A percentile compares a stretch with the other conserved stretches of the same genome.
These are phyloP conservation scores for Ranitomeya variabilis DNA, from an alignment of 2,113 vertebrate species.

Conservation along the genomic window DNA sequence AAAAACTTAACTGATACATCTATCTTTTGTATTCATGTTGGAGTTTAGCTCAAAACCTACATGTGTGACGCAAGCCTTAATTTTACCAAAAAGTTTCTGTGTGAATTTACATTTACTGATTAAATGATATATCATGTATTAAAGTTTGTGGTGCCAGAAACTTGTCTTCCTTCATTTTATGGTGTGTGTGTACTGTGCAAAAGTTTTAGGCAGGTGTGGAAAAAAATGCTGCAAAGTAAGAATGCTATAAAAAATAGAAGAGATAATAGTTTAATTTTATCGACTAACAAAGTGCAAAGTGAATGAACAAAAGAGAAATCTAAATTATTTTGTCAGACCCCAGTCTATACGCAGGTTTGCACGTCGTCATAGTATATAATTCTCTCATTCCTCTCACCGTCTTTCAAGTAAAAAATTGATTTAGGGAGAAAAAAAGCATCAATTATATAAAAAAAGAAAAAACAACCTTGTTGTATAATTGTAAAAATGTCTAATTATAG, in stretches of 20 bases:
- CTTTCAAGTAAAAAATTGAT: not conserved
- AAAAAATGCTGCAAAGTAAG: no score
- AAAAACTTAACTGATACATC: no score
- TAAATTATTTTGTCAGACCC: not conserved
- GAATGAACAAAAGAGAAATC: no score
- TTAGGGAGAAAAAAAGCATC: not conserved
- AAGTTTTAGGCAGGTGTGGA: no score
- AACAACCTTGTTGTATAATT: constrained; percentile 54
- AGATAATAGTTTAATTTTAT: no score
- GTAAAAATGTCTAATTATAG: constrained; percentile 73
- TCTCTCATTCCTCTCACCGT: not conserved
- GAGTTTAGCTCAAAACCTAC: no score
- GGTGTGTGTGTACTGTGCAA: no score
- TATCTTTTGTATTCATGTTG: no score
- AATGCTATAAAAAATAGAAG: no score
- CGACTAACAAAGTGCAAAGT: no score
- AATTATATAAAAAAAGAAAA: not conserved
- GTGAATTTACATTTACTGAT: not conserved
- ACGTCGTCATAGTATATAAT: not conserved
- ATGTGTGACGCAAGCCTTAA: not conserved
- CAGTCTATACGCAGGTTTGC: not conserved
- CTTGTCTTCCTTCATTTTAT: no score
- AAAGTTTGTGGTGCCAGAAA: not conserved
- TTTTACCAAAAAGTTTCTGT: not conserved
- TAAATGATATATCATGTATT: not conserved